Base-by-base conservation (phyloP, 2,113 vertebrate species). In the Brachyistius frenatus region DNA sequence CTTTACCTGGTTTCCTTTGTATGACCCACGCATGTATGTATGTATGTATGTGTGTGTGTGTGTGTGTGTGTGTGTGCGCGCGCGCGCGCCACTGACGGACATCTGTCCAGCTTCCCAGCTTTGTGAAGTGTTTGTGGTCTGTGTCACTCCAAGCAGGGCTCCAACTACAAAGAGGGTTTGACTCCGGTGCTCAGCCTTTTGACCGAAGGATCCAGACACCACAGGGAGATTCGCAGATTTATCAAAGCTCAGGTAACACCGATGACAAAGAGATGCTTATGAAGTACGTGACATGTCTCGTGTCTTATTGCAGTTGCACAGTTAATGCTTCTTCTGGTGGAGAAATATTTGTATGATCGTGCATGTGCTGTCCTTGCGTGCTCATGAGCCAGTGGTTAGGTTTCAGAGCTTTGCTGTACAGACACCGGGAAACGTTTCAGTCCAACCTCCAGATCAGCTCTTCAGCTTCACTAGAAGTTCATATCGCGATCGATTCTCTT, bases 111-210 rank as follows among this genome's bases (percentile, higher is more conserved):
- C 36, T 30, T 44, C 65, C 11, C 44, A 81, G 39, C 36, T 68
- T 30, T 80, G 58, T 75, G 75, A 86, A 75, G 66, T 78, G 46
- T 63, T 33, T 79, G 33, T 86, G 55, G 47, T 81, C 37, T 87
- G 13, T 90, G 39, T 86, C 70, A 63, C 64, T 74, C 39, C 64
- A 84, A 84, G 72, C 86, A 99, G 98, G 96, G 96, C 66, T 96
- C 95, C 90, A 98, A 97, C 95, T 99, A 97, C 86, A 97, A 96
- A 92, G 98, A 99, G 89, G 96, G 97, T 52, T 91, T 99, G 87
- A 99, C 97, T 76, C 98, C 98, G 16, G 97, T 99, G 84, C 96
- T 99, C 71, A 98, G 96, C 91, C 94, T 99, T 75, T 88, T 99
- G 90, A 98, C 98, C 5, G 96, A 96, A 89, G 96, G 96, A 85